Conservation (phyloP, 2,113 vertebrate genomes). For the cattle (Bos taurus) region DNA sequence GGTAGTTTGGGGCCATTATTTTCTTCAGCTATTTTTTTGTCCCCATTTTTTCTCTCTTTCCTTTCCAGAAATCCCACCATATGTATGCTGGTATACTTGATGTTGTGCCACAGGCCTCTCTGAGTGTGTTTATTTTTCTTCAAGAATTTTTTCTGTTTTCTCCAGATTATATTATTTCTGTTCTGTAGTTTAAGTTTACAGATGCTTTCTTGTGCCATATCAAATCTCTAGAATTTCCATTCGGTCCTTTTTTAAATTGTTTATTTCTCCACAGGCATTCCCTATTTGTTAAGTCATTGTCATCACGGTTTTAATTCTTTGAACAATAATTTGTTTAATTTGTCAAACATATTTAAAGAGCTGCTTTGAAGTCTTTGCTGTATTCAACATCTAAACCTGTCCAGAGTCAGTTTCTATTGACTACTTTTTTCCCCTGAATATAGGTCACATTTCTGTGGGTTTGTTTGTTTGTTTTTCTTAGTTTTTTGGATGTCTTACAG, state of each 20-base stretch:
- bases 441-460: not conserved
- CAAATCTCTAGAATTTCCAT: not conserved
- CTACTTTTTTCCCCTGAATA: not conserved
- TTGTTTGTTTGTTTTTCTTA: not conserved
- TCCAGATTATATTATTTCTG: not conserved
- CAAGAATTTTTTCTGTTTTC: not conserved
- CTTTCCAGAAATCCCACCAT: not conserved
- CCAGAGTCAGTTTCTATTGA: not conserved
- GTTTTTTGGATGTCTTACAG: not conserved
- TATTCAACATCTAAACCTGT: not conserved
- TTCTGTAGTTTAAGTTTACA: not conserved
- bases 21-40: not conserved
- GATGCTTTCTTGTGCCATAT: not conserved
- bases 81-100: not conserved
- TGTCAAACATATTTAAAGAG: not conserved
- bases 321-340: not conserved
- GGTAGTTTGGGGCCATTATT: not conserved
- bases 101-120: not conserved
- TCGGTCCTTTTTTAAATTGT: not conserved
- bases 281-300: not conserved
- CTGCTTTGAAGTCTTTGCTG: not conserved
- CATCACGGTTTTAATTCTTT: not conserved
- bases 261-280: not conserved
- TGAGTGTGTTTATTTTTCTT: not conserved
- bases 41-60: not conserved